Evolutionary conservation across 2,797 vertebrate genomes (phyloP).

Genomic region (Psittacula derbiana): DNA sequence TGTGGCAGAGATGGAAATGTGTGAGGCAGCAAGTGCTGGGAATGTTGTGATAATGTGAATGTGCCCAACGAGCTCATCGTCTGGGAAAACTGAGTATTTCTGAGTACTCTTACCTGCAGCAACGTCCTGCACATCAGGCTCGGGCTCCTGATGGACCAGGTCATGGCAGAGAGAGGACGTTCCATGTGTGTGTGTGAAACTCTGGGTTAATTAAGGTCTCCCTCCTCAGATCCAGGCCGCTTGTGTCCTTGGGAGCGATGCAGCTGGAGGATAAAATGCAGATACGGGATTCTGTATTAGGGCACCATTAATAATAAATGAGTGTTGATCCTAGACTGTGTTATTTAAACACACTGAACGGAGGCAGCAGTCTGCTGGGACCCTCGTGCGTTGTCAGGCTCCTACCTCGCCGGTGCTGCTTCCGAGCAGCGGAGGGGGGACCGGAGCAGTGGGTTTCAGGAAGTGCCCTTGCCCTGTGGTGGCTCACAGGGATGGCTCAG

Average conservation of each 20-base stretch:
- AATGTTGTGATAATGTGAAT: neutral
- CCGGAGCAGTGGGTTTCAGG: accelerated
- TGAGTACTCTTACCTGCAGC: neutral
- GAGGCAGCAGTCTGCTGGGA: slow-evolving; percentile 48
- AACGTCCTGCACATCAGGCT: slow-evolving; percentile 3
- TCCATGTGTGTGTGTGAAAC: slow-evolving; percentile 46
- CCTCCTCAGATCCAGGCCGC: slow-evolving; percentile 8
- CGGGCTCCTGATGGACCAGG: slow-evolving; percentile 40
- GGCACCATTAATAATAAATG: slow-evolving; percentile 68
- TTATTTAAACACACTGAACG: slow-evolving; percentile 63
- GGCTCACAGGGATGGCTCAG: accelerated
- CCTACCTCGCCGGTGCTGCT: neutral
- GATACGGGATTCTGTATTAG: slow-evolving; percentile 56
- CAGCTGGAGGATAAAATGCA: slow-evolving; percentile 60
- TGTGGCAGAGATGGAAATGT: neutral
- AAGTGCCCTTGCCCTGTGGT: accelerated
- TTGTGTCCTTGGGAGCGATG: slow-evolving; percentile 44
- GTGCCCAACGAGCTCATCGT: neutral
- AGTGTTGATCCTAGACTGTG: slow-evolving; percentile 62
- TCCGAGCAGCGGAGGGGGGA: neutral
- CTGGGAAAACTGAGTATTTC: neutral
- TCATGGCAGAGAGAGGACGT: slow-evolving; percentile 31
- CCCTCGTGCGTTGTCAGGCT: neutral
- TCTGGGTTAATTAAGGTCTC: slow-evolving; percentile 36
- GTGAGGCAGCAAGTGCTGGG: neutral